Percentiles rank a stretch among this genome's conserved stretches.
Evolutionary conservation across 2,888 invertebrate species (phyloP).

Genomic region (Eupithecia tripunctaria): DNA sequence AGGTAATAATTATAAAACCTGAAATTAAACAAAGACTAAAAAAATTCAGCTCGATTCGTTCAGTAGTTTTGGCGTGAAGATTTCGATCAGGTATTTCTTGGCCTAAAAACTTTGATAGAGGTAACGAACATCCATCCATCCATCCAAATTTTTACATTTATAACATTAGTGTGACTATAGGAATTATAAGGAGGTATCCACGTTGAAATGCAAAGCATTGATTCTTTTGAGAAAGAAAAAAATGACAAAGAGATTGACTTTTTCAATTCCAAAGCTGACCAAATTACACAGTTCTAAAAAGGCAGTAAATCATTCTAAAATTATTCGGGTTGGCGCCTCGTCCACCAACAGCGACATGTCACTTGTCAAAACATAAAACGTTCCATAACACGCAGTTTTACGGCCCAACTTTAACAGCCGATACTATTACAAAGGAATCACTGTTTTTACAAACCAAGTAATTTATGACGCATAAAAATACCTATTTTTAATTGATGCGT

Average conservation of each 20-base stretch:
- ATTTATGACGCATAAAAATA: constrained; percentile 70
- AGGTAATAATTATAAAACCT: too few relatives aligned
- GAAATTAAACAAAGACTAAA: too few relatives aligned
- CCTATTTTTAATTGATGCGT: constrained; percentile 41
- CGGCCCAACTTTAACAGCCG: constrained; percentile 76
- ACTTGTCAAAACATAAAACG: constrained; percentile 49
- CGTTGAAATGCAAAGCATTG: not conserved
- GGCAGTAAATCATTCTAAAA: constrained; percentile 76
- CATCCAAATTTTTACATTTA: too few relatives aligned
- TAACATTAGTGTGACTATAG: too few relatives aligned
- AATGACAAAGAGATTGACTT: not conserved
- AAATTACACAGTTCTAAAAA: constrained; percentile 47
- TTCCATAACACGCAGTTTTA: constrained; percentile 66
- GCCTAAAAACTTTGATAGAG: too few relatives aligned
- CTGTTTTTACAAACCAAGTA: constrained; percentile 78
- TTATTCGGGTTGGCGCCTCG: constrained; percentile 63
- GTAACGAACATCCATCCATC: too few relatives aligned
- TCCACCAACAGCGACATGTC: constrained; percentile 51
- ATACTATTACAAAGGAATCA: constrained; percentile 82
- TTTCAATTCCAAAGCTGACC: constrained; percentile 28
- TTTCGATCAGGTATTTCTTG: too few relatives aligned
- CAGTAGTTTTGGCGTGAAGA: too few relatives aligned
- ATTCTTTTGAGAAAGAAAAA: not conserved
- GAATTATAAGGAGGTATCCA: too few relatives aligned
- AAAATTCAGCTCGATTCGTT: too few relatives aligned